These are phyloP conservation scores for Sialia sialis DNA, from an alignment of 2,113 vertebrate genomes.

Conservation along the genomic window DNA sequence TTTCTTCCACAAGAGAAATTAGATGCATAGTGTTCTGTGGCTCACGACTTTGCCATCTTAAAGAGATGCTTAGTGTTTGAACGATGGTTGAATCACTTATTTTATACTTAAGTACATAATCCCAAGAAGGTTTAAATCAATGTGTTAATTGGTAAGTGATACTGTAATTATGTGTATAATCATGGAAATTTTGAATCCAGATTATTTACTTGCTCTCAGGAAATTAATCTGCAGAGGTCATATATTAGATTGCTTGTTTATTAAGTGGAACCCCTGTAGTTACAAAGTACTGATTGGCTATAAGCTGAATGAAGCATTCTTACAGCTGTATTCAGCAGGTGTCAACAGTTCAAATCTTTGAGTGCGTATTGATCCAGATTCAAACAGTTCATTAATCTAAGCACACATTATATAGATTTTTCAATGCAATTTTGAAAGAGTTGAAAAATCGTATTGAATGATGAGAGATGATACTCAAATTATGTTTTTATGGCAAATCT, in stretches of 20 bases:
- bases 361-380: slow-evolving; percentile 79
- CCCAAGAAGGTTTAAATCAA: slow-evolving; percentile 75
- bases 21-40: slow-evolving; percentile 5
- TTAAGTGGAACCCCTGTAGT: slow-evolving; percentile 76
- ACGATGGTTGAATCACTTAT: slow-evolving; percentile 59
- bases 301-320: slow-evolving; percentile 65
- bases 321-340: slow-evolving; percentile 74
- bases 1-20: slow-evolving; percentile 37
- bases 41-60: neutral
- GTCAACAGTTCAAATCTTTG: slow-evolving; percentile 73
- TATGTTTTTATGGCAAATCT: slow-evolving; percentile 70
- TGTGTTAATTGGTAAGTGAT: slow-evolving; percentile 78
- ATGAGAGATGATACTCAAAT: slow-evolving; percentile 80
- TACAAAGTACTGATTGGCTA: slow-evolving; percentile 68
- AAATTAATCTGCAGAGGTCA: slow-evolving; percentile 77
- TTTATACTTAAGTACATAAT: slow-evolving; percentile 71
- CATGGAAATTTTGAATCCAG: slow-evolving; percentile 75
- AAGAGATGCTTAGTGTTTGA: slow-evolving; percentile 53
- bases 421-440: slow-evolving; percentile 76
- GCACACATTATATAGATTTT: slow-evolving; percentile 82
- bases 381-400: slow-evolving; percentile 86
- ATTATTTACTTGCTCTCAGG: slow-evolving; percentile 79
- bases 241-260: slow-evolving; percentile 78
- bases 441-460: slow-evolving; percentile 81
- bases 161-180: slow-evolving; percentile 78